phyloP scores from a whole-genome alignment of 2,888 invertebrate genomes.

The Dryobota labecula region DNA sequence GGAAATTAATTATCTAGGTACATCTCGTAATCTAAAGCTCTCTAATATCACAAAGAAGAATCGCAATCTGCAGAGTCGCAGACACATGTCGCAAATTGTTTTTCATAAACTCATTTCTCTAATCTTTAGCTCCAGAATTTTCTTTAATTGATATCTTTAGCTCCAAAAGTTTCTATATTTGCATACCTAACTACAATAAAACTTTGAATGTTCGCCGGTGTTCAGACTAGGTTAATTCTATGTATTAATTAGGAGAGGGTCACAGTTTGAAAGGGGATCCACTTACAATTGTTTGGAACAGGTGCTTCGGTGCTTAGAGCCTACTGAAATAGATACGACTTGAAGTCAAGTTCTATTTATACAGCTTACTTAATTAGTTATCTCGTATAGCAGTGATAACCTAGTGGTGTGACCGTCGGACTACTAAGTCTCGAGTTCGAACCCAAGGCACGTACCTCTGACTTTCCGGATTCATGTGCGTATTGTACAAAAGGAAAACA shows the following conservation, averaged over 20 bases:
- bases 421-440: too few relatives aligned
- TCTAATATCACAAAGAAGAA: constrained; percentile 9
- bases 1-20: not conserved
- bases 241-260: constrained; percentile 69
- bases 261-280: constrained; percentile 50
- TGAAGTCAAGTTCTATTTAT: constrained; percentile 22
- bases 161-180: constrained; percentile 72
- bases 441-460: too few relatives aligned
- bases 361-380: constrained; percentile 5
- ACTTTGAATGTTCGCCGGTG: constrained; percentile 62
- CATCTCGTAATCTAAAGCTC: not conserved
- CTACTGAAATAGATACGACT: constrained; percentile 37
- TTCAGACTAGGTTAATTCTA: constrained; percentile 55
- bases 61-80: not conserved
- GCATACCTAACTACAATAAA: constrained; percentile 73
- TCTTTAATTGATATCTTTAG: constrained; percentile 72
- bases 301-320: constrained; percentile 43
- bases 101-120: constrained; percentile 28
- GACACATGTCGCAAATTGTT: constrained; percentile 47
- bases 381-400: too few relatives aligned
- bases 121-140: constrained; percentile 56
- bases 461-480: too few relatives aligned
- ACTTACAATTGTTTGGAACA: constrained; percentile 46
- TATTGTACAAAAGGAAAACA: too few relatives aligned
- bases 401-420: too few relatives aligned